These are phyloP conservation scores for Rhabditoides inermis DNA, from an alignment of 2,888 invertebrate genomes.

Conservation along the genomic window DNA sequence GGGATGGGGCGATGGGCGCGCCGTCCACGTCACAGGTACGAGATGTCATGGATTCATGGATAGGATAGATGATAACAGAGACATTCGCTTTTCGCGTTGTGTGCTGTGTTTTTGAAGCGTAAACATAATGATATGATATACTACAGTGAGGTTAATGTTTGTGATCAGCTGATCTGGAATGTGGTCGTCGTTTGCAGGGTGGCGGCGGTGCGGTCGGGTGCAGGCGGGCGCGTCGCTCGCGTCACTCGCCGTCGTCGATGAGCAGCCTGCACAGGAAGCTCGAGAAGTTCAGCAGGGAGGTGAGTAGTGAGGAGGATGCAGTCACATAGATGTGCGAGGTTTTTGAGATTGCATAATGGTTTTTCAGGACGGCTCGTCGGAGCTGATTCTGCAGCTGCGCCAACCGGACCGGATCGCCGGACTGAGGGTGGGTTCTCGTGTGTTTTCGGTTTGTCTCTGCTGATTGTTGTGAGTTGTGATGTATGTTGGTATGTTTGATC, in stretches of 20 bases:
- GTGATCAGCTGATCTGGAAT: no score
- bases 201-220: background rate
- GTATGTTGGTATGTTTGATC: no score
- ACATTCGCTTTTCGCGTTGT: no score
- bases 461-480: slow-evolving; percentile 5
- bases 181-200: no score
- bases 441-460: background rate
- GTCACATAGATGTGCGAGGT: background rate
- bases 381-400: background rate
- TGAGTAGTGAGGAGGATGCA: background rate
- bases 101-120: no score
- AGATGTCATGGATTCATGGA: no score
- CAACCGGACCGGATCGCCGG: background rate
- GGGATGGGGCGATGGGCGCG: no score
- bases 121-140: no score
- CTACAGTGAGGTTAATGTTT: no score
- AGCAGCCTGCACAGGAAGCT: background rate
- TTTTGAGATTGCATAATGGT: background rate
- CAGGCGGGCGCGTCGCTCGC: background rate
- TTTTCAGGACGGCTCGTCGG: background rate
- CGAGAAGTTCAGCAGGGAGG: background rate
- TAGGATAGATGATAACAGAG: no score
- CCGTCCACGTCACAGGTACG: no score
- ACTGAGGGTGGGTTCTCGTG: slow-evolving; percentile 1
- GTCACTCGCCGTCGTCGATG: background rate